A percentile compares a stretch with the other conserved stretches of the same genome.
Evolutionary conservation across 1,140 invertebrate species (phyloP).

Genomic region (Spodoptera frugiperda): DNA sequence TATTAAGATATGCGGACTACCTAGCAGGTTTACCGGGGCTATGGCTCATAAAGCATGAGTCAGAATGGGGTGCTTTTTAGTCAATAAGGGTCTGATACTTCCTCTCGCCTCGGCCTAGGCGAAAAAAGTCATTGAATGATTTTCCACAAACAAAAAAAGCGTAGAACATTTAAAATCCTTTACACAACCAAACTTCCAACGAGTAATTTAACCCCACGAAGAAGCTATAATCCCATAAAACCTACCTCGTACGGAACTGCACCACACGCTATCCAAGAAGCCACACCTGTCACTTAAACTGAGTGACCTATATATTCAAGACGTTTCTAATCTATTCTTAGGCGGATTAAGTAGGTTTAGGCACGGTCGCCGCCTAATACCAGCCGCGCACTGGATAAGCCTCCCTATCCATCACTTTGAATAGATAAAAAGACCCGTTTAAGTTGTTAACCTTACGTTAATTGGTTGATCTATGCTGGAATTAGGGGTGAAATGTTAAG

Average conservation of each 20-base stretch:
- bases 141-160: too few relatives aligned
- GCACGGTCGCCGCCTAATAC: conserved; percentile 33
- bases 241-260: conserved; percentile 12
- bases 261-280: conserved; percentile 36
- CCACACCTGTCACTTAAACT: conserved; percentile 49
- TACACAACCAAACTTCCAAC: neutral
- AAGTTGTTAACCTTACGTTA: conserved; percentile 37
- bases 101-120: too few relatives aligned
- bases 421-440: conserved; percentile 42
- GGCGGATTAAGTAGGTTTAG: conserved; percentile 41
- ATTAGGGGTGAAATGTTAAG: neutral
- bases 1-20: too few relatives aligned
- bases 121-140: too few relatives aligned
- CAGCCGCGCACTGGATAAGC: conserved; percentile 32
- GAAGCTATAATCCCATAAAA: conserved; percentile 1
- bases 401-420: conserved; percentile 36
- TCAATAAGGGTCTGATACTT: too few relatives aligned
- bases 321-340: conserved; percentile 50
- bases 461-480: conserved; percentile 38
- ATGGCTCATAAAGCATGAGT: too few relatives aligned
- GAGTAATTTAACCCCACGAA: conserved; percentile 14
- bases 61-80: too few relatives aligned
- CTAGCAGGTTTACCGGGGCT: too few relatives aligned
- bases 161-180: neutral
- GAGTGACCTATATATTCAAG: conserved; percentile 50